A percentile compares a stretch with the other conserved stretches of the same genome.
phyloP scores from a whole-genome alignment of 2,113 vertebrate genomes.

The Coturnix japonica region DNA sequence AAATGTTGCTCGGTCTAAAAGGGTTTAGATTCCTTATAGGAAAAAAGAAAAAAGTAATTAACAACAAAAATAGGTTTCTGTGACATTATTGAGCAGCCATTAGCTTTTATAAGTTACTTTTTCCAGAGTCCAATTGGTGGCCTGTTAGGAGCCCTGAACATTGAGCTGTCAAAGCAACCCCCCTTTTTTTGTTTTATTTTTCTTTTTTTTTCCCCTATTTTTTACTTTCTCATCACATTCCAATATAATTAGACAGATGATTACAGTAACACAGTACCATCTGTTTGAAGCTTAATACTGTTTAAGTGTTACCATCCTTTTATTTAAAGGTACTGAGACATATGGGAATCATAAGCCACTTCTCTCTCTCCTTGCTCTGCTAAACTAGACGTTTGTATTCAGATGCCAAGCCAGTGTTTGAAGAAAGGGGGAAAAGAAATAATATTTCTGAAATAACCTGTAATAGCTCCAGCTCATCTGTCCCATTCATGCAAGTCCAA shows the following conservation, averaged over 20 bases:
- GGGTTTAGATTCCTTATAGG: not conserved
- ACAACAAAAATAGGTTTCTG: conserved; percentile 17
- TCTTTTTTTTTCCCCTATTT: not conserved
- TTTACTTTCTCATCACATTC: conserved; percentile 76
- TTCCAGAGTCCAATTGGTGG: conserved; percentile 58
- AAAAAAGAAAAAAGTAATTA: not conserved
- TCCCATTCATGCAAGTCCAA: conserved; percentile 48
- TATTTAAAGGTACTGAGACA: conserved; percentile 67
- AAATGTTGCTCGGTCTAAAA: not conserved
- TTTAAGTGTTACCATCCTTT: conserved; percentile 77
- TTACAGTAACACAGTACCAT: conserved; percentile 83
- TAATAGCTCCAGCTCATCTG: conserved; percentile 71
- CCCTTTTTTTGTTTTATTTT: not conserved
- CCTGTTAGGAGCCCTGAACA: conserved; percentile 56
- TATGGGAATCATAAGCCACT: conserved; percentile 71
- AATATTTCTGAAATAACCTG: conserved; percentile 12
- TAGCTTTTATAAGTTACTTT: conserved; percentile 63
- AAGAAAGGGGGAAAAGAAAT: not conserved
- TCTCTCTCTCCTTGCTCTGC: conserved; percentile 29
- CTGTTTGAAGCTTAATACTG: conserved; percentile 77
- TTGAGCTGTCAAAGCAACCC: conserved; percentile 81
- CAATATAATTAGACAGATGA: conserved; percentile 85
- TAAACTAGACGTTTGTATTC: conserved; percentile 58
- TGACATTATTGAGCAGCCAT: not conserved
- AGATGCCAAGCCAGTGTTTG: conserved; percentile 52